phyloP scores from a whole-genome alignment of 2,797 vertebrate species.

The Poeciliopsis infans region DNA sequence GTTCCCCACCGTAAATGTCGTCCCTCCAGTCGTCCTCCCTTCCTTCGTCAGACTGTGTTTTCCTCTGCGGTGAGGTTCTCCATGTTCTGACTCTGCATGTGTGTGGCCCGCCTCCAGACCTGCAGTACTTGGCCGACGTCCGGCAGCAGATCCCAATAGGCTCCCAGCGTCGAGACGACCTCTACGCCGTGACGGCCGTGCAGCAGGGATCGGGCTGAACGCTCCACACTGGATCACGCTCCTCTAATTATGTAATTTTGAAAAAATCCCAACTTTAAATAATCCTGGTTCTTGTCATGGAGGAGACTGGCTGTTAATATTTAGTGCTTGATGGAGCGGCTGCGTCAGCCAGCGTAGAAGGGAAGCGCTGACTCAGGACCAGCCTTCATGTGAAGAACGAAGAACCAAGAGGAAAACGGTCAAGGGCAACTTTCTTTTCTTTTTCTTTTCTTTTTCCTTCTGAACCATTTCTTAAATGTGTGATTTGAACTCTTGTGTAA shows the following conservation, averaged over 20 bases:
- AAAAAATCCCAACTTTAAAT: background rate
- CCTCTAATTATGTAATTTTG: background rate
- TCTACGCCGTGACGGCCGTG: conserved; percentile 81
- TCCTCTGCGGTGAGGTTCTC: background rate
- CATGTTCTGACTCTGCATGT: background rate
- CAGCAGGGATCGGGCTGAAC: conserved; percentile 53
- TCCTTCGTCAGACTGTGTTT: background rate
- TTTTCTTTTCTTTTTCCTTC: background rate
- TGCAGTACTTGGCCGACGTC: conserved; percentile 89
- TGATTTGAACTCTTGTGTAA: background rate
- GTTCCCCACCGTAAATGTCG: background rate
- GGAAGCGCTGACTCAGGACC: background rate
- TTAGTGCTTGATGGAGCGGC: background rate
- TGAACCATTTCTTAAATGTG: background rate
- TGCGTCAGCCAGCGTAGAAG: background rate
- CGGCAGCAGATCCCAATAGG: conserved; percentile 93
- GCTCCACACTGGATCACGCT: background rate
- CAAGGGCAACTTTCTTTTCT: background rate
- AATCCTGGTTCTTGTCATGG: background rate
- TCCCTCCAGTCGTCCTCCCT: background rate
- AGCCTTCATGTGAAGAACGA: background rate
- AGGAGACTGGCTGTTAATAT: background rate
- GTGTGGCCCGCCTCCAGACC: conserved; percentile 77
- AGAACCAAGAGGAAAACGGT: background rate
- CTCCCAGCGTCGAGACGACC: conserved; percentile 87